Base-by-base conservation (phyloP, 2,888 invertebrate genomes). In the Brenthis hecate region DNA sequence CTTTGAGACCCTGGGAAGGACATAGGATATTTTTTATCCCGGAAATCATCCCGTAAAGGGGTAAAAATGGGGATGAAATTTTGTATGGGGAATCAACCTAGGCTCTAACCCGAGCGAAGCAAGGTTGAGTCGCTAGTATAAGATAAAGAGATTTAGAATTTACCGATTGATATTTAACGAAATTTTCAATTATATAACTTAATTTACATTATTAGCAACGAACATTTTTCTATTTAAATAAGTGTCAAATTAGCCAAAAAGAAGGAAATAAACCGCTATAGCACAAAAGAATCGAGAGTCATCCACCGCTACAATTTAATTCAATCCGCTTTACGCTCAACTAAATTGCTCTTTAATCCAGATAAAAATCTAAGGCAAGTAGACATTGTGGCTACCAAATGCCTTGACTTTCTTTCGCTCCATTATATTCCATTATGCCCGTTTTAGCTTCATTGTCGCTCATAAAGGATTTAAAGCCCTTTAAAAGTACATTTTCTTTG, bases 401-500 rank as follows among this genome's bases (percentile, higher is more conserved):
- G 67, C 64, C 68, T 71, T 56, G 64, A 72, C 68, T 69, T 72
- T 70, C 68, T 70, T 71, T 66, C 68, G 64, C 64, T 71, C 68
- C 68, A 72, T 72, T 72, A 72, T 71, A 71, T 68, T 72, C 70
- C 72, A 72, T 72, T 71, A 71, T 71, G 68, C 65, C 70, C 68
- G 32, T 69, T 72, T 69, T 66, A 72, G 66, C 66, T 69, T 61
- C 68, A 65, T 72, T 71, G 70, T 72, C 68, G 66, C 66, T 72
- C 70, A 72, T 71, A 72, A 72, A 73, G 69, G 65, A 73, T 71
- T 73, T 69, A 73, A 65, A 68, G 50, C 58, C 56, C 67, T 71
- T 69, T 67, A 69, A 71, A 63, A 58, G 69, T 71, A 71, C 36
- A 71, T 69, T 71, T 71, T 71, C 67, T 73, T 69, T 69, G 71